Evolutionary conservation across 2,888 invertebrate genomes (phyloP), one percentile per base, ranked within the genome.

Genomic region (Eilema depressum): DNA sequence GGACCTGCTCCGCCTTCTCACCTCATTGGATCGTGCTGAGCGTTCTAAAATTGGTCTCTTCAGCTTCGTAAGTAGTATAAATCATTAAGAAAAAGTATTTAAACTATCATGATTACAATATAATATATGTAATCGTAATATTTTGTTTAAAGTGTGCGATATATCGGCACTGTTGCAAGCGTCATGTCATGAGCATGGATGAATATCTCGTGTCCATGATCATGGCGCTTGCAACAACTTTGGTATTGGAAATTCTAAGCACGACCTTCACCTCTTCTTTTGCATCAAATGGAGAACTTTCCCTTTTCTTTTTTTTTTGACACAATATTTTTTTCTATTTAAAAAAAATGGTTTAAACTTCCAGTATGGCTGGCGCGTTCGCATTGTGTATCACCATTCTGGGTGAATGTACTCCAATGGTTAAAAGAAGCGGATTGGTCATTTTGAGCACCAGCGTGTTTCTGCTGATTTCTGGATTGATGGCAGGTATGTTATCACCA

Each of bases 21-120:
- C 96, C 96, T 0, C 96, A 95, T 78, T 97, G 96, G 87, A 95
- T 96, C 71, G 94, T 96, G 67, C 89, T 97, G 17, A 88, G 96
- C 30, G 79, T 96, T 0, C 95, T 97, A 60, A 95, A 97, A 79
- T 96, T 97, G 74, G 80, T 96, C 1, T 97, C 96, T 62, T 97
- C 97, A 11, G 96, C 97, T 72, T 91, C 96, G 95, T 95, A 74
- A 92, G 94, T 91, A 67, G 41, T 41, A 4, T 17, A 11, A 41
- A 41, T 41, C 11, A 37, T 37, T 28, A 3, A 28, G 2, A 5
- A 28, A 28, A 28, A 28, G 28, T 28, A 28, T 28, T 28, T 28
- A 28, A 28, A 5, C 28, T 28, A 28, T 28, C 28, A 28, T 28
- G 28, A 28, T 28, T 5, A n/a, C n/a, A n/a, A 30, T 30, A 7